Evolutionary conservation across 2,797 vertebrate genomes (phyloP), one percentile per base, ranked within the genome.

Genomic region (Lophius americanus): DNA sequence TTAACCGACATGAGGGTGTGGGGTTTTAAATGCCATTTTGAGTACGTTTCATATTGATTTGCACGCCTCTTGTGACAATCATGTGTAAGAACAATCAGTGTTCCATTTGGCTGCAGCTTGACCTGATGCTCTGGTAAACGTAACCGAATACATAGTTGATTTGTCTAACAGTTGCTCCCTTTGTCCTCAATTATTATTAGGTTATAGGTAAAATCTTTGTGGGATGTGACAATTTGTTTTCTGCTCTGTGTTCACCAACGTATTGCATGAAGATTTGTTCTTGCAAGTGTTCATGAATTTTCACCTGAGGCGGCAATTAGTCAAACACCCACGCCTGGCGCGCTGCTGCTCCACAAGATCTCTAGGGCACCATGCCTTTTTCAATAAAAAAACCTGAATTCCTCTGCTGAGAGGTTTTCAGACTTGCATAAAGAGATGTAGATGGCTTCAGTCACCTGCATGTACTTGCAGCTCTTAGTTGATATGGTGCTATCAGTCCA

Each of bases 371-470:
- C 2, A 4, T 41, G 39, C 44, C 64, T 41, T 68, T 69, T 35
- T 83, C 59, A 85, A 81, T 76, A 83, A 83, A 83, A 63, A n/a
- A n/a, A 0, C 51, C 79, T 64, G 64, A 74, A 72, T 83, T 67
- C 62, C 60, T 77, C 65, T 49, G 14, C 53, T 13, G 62, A 23
- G 23, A 23, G 23, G 23, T 23, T 23, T 23, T 23, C 23, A 23
- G 23, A 23, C 52, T 43, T 3, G 62, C 62, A 32, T 51, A 58
- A 80, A 62, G 39, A 64, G 49, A 66, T 67, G 35, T 47, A 9
- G 2, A 76, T 64, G 76, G 61, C 64, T 68, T 70, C 23, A 52
- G 11, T 53, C 48, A 23, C 64, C 32, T 23, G 23, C 23, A 23
- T 23, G 23, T 23, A 43, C 48, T 55, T 55, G 51, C 70, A 64